These are phyloP conservation scores for Masticophis lateralis DNA, from an alignment of 2,797 vertebrate genomes.

Conservation along the genomic window DNA sequence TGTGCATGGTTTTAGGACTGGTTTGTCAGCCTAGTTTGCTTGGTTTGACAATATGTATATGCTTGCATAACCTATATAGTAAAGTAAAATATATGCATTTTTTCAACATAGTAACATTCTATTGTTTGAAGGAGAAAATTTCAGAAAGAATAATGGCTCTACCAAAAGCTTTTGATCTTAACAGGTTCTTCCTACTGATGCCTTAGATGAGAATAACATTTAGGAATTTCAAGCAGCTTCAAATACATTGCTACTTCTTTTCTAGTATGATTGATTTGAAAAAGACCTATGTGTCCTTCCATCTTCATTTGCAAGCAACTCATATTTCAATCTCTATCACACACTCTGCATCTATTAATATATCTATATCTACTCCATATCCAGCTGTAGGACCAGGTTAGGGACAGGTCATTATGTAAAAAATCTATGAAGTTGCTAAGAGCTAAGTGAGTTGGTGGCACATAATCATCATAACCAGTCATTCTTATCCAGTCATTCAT, in stretches of 20 bases:
- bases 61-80: neutral
- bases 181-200: neutral
- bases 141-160: neutral
- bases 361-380: neutral
- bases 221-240: neutral
- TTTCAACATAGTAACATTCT: neutral
- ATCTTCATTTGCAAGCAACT: neutral
- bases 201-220: neutral
- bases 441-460: neutral
- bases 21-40: neutral
- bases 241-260: neutral
- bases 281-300: neutral
- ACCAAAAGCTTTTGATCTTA: neutral
- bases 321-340: neutral
- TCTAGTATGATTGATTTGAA: neutral
- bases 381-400: neutral
- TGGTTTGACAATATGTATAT: neutral
- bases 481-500: neutral
- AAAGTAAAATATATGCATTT: neutral
- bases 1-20: neutral
- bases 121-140: neutral
- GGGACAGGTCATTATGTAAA: neutral
- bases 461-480: neutral
- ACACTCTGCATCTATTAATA: neutral
- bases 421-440: neutral